Conservation (phyloP, 2,113 vertebrate species). For the Gymnorhina tibicen region DNA sequence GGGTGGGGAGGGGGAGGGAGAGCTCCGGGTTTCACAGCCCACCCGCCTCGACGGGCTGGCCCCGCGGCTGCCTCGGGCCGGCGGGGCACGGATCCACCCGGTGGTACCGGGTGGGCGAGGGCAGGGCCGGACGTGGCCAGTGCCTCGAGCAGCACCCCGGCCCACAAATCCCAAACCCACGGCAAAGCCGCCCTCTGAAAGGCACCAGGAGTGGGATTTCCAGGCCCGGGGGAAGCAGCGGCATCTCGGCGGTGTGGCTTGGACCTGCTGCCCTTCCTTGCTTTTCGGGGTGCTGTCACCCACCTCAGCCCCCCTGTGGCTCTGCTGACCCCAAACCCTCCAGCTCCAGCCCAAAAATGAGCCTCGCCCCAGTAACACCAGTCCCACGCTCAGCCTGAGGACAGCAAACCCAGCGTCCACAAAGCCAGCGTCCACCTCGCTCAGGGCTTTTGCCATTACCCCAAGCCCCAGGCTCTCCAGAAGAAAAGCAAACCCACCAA, state of each 20-base stretch:
- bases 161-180: background rate
- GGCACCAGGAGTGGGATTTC: background rate
- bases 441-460: background rate
- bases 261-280: background rate
- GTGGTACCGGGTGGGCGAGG: fast-evolving
- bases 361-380: fast-evolving
- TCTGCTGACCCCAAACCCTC: background rate
- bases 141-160: fast-evolving
- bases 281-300: background rate
- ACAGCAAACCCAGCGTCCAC: fast-evolving
- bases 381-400: fast-evolving
- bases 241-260: background rate
- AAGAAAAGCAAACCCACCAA: background rate
- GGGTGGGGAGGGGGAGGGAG: background rate
- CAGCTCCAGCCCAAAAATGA: fast-evolving
- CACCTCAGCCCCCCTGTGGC: too few species aligned
- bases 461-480: background rate
- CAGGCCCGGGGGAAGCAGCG: background rate
- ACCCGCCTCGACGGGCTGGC: background rate
- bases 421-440: fast-evolving
- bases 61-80: background rate
- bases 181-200: background rate
- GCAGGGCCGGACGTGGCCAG: background rate
- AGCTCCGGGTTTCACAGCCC: background rate
- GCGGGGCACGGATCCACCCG: fast-evolving